These are phyloP conservation scores for Propithecus coquereli DNA, from an alignment of 2,113 vertebrate species.

Conservation along the genomic window DNA sequence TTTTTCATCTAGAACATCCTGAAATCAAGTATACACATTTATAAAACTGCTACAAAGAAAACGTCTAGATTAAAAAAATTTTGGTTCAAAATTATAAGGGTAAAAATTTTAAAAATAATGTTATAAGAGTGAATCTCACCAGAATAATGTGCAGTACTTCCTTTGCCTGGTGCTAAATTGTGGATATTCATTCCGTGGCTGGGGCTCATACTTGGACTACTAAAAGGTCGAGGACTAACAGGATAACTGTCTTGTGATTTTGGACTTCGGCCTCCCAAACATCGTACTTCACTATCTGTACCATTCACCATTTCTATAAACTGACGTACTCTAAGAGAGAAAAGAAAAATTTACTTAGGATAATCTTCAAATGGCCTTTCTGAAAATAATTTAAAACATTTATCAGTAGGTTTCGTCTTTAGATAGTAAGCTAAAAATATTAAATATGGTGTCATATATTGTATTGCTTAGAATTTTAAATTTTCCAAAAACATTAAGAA, in stretches of 20 bases:
- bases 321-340: constrained; percentile 93
- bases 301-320: constrained; percentile 99
- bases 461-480: not conserved
- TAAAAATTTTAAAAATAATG: not conserved
- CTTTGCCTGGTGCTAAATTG: constrained; percentile 86
- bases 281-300: constrained; percentile 98
- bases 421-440: not conserved
- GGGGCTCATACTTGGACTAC: constrained; percentile 92
- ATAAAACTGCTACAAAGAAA: no score
- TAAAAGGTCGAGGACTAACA: constrained; percentile 93
- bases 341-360: constrained; percentile 39
- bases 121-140: constrained; percentile 77
- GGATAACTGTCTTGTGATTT: constrained; percentile 99
- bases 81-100: not conserved
- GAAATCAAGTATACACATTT: not conserved
- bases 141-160: constrained; percentile 89
- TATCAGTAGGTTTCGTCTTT: not conserved
- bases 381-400: not conserved
- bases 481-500: constrained; percentile 12
- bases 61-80: not conserved
- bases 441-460: not conserved
- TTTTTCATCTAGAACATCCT: not conserved
- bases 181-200: constrained; percentile 87
- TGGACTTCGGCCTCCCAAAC: constrained; percentile 96
- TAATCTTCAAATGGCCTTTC: not conserved